phyloP scores from a whole-genome alignment of 2,113 vertebrate genomes.

The Embiotoca jacksoni region DNA sequence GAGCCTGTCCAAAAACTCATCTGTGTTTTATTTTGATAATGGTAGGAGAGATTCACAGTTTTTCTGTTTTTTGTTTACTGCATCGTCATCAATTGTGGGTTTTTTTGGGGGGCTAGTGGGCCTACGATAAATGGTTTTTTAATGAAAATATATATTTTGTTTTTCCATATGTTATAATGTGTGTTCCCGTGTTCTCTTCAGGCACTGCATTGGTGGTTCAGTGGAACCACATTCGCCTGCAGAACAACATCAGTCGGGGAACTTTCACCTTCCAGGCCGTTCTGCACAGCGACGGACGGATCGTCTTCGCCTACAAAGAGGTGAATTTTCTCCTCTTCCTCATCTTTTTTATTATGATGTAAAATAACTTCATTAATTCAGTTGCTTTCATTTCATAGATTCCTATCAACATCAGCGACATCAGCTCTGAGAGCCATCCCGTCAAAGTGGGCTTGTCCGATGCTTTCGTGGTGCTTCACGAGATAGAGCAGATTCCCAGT shows the following conservation, averaged over 20 bases:
- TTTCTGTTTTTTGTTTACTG: neutral
- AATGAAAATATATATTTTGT: too few species aligned
- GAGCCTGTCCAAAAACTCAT: constrained; percentile 92
- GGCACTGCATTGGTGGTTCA: constrained; percentile 94
- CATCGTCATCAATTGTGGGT: neutral
- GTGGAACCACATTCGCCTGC: constrained; percentile 92
- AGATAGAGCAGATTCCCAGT: constrained; percentile 96
- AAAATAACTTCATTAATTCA: rapidly evolving
- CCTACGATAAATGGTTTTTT: too few species aligned
- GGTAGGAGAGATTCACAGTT: constrained; percentile 79
- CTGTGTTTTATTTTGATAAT: constrained; percentile 95
- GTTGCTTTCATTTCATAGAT: constrained; percentile 82
- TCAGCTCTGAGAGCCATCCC: constrained; percentile 92
- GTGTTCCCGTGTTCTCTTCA: constrained; percentile 38
- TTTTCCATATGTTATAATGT: neutral
- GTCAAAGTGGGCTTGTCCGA: constrained; percentile 97
- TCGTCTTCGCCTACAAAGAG: constrained; percentile 95
- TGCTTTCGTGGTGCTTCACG: constrained; percentile 94
- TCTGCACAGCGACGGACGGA: constrained; percentile 92
- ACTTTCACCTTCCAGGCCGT: constrained; percentile 94
- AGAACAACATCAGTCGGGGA: constrained; percentile 89
- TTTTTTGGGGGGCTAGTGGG: neutral
- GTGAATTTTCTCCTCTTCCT: constrained; percentile 77
- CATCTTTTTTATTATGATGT: neutral
- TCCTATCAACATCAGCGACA: constrained; percentile 88